Percentiles rank a stretch among this genome's conserved stretches.
Conservation (phyloP, 2,888 invertebrate species). For the Noctua pronuba region DNA sequence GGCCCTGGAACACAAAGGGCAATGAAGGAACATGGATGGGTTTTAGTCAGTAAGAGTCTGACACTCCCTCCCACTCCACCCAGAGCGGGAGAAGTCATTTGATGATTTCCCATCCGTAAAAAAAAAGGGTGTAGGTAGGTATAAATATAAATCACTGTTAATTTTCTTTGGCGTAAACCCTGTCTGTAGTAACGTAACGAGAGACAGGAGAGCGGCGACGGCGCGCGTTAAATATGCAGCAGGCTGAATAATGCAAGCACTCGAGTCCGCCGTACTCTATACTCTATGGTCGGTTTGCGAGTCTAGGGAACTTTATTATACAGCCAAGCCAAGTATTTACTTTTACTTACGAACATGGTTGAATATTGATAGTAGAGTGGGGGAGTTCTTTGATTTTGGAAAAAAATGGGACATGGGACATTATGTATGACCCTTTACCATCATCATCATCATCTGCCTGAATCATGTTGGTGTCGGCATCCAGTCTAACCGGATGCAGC, state of each 20-base stretch:
- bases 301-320: slow-evolving; percentile 64
- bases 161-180: slow-evolving; percentile 38
- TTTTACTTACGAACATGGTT: slow-evolving; percentile 50
- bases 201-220: slow-evolving; percentile 58
- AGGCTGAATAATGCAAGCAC: slow-evolving; percentile 79
- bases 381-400: not conserved
- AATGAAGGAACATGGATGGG: too few relatives aligned
- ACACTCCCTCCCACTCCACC: too few relatives aligned
- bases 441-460: not conserved
- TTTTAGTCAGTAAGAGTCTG: too few relatives aligned
- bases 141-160: slow-evolving; percentile 42
- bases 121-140: too few relatives aligned
- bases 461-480: not conserved
- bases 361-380: not conserved
- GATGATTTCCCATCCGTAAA: too few relatives aligned
- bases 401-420: not conserved
- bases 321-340: slow-evolving; percentile 58
- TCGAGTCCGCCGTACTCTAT: slow-evolving; percentile 55
- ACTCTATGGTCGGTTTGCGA: slow-evolving; percentile 54
- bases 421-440: not conserved
- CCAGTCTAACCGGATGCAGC: not conserved
- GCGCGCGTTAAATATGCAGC: slow-evolving; percentile 77
- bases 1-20: too few relatives aligned
- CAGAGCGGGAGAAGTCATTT: too few relatives aligned
- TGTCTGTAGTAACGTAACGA: slow-evolving; percentile 48